Conservation (phyloP, 2,797 vertebrate species). For the Hemitrygon akajei region DNA sequence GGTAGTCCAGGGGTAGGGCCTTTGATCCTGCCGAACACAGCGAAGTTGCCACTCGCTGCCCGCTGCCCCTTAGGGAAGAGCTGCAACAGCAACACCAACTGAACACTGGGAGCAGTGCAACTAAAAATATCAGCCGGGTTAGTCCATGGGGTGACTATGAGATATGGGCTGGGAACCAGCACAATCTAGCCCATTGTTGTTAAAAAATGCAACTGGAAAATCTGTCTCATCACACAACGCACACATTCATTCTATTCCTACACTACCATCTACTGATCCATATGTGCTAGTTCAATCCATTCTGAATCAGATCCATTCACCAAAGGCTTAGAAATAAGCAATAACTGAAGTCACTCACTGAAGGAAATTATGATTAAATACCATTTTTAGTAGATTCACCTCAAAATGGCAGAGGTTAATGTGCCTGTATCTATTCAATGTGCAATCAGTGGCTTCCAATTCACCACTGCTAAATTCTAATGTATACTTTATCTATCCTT, state of each 20-base stretch:
- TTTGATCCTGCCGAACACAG: too few species aligned
- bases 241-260: conserved; percentile 44
- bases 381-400: conserved; percentile 41
- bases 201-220: not conserved
- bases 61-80: too few species aligned
- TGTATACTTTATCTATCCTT: conserved; percentile 41
- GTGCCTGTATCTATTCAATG: not conserved
- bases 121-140: too few species aligned
- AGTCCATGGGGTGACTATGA: too few species aligned
- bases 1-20: too few species aligned
- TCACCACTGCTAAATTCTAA: conserved; percentile 34
- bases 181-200: not conserved
- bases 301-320: conserved; percentile 36
- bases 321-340: conserved; percentile 39
- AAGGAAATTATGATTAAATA: conserved; percentile 39
- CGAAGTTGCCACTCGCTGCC: too few species aligned
- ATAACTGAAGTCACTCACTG: conserved; percentile 40
- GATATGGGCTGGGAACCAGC: too few species aligned
- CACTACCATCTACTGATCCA: conserved; percentile 66
- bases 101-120: too few species aligned
- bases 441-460: conserved; percentile 44
- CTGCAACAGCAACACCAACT: too few species aligned
- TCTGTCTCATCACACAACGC: not conserved
- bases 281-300: conserved; percentile 53
- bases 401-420: conserved; percentile 40